Conservation (phyloP, 2,113 vertebrate species). For the Saguinus midas region DNA sequence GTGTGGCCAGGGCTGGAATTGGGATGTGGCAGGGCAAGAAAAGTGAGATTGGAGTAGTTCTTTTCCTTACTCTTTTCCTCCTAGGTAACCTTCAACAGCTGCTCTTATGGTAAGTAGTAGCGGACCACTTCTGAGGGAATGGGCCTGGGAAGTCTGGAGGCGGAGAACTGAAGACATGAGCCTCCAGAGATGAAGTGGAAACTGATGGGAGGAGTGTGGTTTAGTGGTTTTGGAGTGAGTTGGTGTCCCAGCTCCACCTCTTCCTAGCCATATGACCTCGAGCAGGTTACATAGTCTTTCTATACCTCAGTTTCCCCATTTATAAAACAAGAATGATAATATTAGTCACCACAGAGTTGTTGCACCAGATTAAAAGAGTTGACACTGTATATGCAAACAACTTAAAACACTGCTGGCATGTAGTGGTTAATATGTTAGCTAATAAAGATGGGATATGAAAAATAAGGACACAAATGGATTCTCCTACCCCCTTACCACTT, state of each 20-base stretch:
- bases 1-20: slow-evolving; percentile 60
- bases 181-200: not conserved
- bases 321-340: not conserved
- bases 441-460: not conserved
- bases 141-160: not conserved
- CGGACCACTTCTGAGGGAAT: not conserved
- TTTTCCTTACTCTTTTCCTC: slow-evolving; percentile 79
- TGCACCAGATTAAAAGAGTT: not conserved
- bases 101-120: slow-evolving; percentile 89
- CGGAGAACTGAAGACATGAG: not conserved
- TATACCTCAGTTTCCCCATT: not conserved
- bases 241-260: not conserved
- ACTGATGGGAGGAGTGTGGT: not conserved
- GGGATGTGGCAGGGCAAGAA: slow-evolving; percentile 1
- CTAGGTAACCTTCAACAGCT: slow-evolving; percentile 91
- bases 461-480: not conserved
- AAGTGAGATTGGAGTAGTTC: slow-evolving; percentile 57
- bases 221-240: not conserved
- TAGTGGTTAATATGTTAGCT: not conserved
- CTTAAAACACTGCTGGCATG: not conserved
- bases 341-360: not conserved
- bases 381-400: not conserved
- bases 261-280: not conserved
- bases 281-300: not conserved
- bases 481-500: not conserved